phyloP scores from a whole-genome alignment of 64 coral and sea anemone species.

The Montipora sp. region DNA sequence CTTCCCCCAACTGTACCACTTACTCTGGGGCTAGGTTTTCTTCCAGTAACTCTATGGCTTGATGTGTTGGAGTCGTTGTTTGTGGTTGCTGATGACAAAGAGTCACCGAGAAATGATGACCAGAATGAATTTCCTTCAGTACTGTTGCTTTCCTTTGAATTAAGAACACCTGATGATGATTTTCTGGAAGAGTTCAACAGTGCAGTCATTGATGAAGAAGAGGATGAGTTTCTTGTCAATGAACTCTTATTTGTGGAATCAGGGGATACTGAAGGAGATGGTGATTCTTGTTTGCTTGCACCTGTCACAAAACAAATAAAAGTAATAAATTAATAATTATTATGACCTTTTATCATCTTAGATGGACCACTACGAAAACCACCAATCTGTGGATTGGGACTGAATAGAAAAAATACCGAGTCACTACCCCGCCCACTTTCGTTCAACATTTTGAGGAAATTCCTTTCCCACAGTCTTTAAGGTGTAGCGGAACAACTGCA shows the following conservation, averaged over 20 bases:
- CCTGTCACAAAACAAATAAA: neutral
- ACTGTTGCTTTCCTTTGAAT: neutral
- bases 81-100: neutral
- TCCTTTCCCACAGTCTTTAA: no score
- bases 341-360: no score
- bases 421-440: no score
- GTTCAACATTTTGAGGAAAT: no score
- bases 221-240: conserved; percentile 16
- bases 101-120: conserved; percentile 92
- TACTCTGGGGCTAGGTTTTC: neutral
- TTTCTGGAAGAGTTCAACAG: conserved; percentile 2
- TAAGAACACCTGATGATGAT: neutral
- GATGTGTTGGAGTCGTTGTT: conserved; percentile 29
- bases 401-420: no score
- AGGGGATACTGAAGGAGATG: neutral
- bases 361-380: no score
- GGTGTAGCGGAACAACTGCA: no score
- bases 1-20: neutral
- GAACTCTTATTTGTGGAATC: conserved; percentile 5
- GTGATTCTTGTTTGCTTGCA: neutral
- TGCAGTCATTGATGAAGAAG: neutral
- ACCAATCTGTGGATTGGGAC: no score
- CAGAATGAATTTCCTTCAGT: conserved; percentile 72
- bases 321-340: no score
- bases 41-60: conserved; percentile 18